Conservation (phyloP, 2,797 vertebrate genomes). For the Borostomias antarcticus region DNA sequence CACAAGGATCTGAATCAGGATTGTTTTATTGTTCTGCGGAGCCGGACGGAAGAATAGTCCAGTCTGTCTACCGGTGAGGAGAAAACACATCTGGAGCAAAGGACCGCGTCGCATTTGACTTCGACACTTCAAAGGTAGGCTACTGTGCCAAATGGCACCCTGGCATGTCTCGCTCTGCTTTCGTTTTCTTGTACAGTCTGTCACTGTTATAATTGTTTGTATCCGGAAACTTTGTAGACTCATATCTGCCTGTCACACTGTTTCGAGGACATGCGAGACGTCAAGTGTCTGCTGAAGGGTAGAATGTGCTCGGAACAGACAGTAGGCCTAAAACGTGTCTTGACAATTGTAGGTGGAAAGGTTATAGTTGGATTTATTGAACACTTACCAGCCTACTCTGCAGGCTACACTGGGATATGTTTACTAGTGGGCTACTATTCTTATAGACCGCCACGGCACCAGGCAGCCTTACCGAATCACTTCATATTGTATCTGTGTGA, state of each 20-base stretch:
- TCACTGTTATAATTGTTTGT: neutral
- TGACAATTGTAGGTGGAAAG: too few relatives aligned
- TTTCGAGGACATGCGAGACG: too few relatives aligned
- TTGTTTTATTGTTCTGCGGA: neutral
- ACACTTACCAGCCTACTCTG: neutral
- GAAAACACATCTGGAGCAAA: neutral
- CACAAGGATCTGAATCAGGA: neutral
- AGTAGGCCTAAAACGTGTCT: too few relatives aligned
- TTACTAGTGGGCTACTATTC: neutral
- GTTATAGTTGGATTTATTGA: too few relatives aligned
- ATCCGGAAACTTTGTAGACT: neutral
- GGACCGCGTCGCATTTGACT: conserved; percentile 8
- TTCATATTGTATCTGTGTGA: too few relatives aligned
- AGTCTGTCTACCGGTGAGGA: neutral
- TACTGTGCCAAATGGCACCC: neutral
- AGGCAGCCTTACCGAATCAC: neutral
- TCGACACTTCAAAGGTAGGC: conserved; percentile 53
- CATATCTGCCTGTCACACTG: neutral
- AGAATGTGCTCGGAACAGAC: too few relatives aligned
- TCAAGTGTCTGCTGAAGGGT: too few relatives aligned
- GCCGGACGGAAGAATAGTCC: neutral
- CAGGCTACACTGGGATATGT: neutral
- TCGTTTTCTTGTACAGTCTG: neutral
- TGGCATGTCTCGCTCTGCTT: neutral
- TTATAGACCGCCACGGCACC: neutral